Percentiles rank a stretch among this genome's conserved stretches.
Evolutionary conservation across 2,888 invertebrate genomes (phyloP).

Genomic region (Epinotia nisella): DNA sequence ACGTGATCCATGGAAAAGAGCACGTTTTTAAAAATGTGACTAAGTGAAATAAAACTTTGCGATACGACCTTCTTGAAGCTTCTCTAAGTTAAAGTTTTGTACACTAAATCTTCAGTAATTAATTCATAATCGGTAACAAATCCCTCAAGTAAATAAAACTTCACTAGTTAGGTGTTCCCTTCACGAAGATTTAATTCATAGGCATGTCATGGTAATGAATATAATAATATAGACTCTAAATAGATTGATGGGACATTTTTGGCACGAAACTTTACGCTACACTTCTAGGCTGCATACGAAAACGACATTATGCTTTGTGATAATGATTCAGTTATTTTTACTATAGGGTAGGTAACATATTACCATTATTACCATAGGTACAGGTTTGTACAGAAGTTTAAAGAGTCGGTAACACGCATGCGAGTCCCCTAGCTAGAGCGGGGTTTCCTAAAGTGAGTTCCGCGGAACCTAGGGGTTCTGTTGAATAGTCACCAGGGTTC

Average conservation of each 20-base stretch:
- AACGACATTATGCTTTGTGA: neutral
- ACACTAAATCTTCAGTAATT: no score
- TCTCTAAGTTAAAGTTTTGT: no score
- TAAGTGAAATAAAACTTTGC: neutral
- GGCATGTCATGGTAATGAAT: neutral
- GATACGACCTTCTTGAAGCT: neutral
- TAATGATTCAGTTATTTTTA: conserved; percentile 2
- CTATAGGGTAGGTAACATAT: neutral
- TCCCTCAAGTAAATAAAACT: neutral
- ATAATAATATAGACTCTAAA: neutral
- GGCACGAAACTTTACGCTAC: neutral
- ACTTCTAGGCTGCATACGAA: neutral
- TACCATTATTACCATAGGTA: no score
- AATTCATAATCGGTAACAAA: neutral
- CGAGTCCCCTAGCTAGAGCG: no score
- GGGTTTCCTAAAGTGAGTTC: no score
- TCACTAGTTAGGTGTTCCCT: neutral
- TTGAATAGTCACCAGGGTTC: no score
- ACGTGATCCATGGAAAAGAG: neutral
- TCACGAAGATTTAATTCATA: neutral
- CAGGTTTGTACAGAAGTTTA: no score
- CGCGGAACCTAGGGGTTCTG: no score
- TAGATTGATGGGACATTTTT: neutral
- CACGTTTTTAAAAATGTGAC: conserved; percentile 1
- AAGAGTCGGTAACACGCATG: no score